Evolutionary conservation across 2,888 invertebrate species (phyloP).

Genomic region (Philonicus albiceps): DNA sequence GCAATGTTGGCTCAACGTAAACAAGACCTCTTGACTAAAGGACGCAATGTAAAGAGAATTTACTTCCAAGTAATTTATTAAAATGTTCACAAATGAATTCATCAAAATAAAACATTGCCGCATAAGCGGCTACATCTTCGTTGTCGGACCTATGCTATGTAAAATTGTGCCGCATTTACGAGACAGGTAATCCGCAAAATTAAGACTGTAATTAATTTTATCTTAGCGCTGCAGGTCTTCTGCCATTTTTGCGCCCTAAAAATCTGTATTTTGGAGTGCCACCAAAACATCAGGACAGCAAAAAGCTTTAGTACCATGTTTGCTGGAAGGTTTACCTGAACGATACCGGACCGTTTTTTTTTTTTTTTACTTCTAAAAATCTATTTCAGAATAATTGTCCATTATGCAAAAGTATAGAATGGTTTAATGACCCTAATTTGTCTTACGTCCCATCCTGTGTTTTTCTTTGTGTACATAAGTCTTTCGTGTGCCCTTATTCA

Average conservation of each 20-base stretch:
- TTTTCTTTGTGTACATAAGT: neutral
- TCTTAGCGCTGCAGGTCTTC: neutral
- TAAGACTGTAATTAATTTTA: neutral
- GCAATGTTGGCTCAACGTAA: neutral
- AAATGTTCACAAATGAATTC: neutral
- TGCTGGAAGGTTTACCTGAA: neutral
- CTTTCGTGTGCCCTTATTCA: neutral
- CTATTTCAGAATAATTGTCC: neutral
- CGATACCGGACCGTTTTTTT: neutral
- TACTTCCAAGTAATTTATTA: neutral
- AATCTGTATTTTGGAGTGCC: neutral
- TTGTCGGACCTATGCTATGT: neutral
- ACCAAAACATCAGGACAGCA: neutral
- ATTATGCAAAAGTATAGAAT: neutral
- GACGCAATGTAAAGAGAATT: neutral
- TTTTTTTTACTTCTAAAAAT: neutral
- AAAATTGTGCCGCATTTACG: neutral
- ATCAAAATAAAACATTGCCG: neutral
- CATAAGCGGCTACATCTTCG: neutral
- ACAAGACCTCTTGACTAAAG: neutral
- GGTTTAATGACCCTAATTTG: neutral
- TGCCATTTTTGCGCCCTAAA: neutral
- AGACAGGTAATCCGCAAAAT: neutral
- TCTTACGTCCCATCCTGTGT: neutral
- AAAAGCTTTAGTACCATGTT: neutral